Evolutionary conservation across 2,797 vertebrate genomes (phyloP).

Genomic region (Typhlichthys subterraneus): DNA sequence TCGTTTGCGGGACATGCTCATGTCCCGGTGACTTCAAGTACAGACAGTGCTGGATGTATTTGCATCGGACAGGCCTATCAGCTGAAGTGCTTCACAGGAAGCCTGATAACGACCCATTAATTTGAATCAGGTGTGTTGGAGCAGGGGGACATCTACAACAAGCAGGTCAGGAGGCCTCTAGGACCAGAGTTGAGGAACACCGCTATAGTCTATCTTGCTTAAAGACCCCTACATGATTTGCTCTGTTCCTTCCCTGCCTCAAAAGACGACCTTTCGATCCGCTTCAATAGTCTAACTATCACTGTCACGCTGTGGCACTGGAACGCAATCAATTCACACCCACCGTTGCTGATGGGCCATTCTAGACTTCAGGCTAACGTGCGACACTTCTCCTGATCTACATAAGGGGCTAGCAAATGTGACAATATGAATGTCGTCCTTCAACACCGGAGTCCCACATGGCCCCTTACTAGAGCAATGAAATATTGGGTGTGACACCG

Average conservation of each 20-base stretch:
- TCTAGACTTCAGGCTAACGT: constrained; percentile 47
- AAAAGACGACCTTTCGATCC: constrained; percentile 3
- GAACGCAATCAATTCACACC: constrained; percentile 64
- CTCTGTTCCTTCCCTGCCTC: constrained; percentile 4
- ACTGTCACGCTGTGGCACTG: constrained; percentile 38
- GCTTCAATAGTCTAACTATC: constrained; percentile 25
- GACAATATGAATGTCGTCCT: constrained; percentile 74
- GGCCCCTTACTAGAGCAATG: constrained; percentile 66
- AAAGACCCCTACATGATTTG: neutral
- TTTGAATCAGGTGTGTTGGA: no score
- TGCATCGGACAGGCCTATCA: no score
- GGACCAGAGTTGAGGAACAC: no score
- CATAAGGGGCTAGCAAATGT: constrained; percentile 69
- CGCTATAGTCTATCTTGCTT: neutral
- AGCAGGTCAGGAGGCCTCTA: no score
- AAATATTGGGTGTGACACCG: constrained; percentile 84
- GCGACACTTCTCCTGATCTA: constrained; percentile 47
- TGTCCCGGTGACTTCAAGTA: no score
- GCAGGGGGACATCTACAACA: no score
- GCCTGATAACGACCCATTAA: no score
- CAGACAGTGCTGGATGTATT: no score
- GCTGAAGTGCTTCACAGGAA: no score
- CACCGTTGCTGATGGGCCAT: constrained; percentile 48
- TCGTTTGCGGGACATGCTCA: no score
- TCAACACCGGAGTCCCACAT: constrained; percentile 67